These are phyloP conservation scores for Excalfactoria chinensis DNA, from an alignment of 2,113 vertebrate genomes.

Conservation along the genomic window DNA sequence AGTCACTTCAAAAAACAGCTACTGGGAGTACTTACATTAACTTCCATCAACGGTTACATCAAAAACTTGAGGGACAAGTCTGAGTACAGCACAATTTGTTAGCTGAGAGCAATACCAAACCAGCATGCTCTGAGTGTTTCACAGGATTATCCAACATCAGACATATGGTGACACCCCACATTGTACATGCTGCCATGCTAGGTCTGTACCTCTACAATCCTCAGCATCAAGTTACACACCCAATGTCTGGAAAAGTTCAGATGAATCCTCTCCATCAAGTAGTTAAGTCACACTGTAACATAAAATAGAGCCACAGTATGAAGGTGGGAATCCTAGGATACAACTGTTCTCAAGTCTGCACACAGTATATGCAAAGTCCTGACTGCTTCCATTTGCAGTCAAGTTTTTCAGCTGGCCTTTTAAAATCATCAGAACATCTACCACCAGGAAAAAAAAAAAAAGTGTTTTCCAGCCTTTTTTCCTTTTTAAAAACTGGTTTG, in stretches of 20 bases:
- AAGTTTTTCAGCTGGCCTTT: background rate
- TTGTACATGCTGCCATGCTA: background rate
- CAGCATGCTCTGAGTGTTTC: background rate
- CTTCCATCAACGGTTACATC: background rate
- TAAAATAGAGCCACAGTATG: background rate
- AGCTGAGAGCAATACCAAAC: background rate
- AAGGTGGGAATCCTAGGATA: background rate
- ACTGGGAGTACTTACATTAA: background rate
- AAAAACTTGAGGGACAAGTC: background rate
- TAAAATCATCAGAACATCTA: background rate
- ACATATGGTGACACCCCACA: fast-evolving
- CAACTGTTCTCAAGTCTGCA: background rate
- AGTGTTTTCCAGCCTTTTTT: background rate
- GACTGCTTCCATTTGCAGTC: background rate
- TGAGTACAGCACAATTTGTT: background rate
- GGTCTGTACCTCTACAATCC: background rate
- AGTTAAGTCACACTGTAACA: background rate
- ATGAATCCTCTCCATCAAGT: background rate
- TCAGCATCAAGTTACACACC: background rate
- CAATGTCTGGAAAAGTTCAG: background rate
- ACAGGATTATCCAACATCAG: background rate
- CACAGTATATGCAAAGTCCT: background rate
- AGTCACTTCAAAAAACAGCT: background rate
- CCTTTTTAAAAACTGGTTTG: background rate
- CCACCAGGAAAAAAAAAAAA: fast-evolving